Evolutionary conservation across 2,888 invertebrate genomes (phyloP), one percentile per base, ranked within the genome.

Genomic region (Leistus spinibarbis): DNA sequence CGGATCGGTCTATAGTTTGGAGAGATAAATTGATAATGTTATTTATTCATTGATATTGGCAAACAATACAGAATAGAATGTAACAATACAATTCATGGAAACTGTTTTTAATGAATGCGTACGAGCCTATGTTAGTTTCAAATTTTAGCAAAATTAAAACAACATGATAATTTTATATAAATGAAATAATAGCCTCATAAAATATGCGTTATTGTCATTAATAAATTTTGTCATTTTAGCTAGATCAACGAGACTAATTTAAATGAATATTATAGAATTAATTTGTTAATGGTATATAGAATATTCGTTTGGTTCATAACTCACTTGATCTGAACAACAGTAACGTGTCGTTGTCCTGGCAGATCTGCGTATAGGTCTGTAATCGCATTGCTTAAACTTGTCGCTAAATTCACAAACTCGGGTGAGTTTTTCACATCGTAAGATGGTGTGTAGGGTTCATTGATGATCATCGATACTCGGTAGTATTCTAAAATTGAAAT

Each of bases 281-380:
- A n/a, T n/a, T n/a, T n/a, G n/a, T n/a, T n/a, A n/a, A n/a, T n/a
- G n/a, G n/a, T n/a, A n/a, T 24, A 24, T 24, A 24, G 3, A 24
- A 40, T 40, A 17, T 66, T 27, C 5, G 13, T 53, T 19, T 20
- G n/a, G n/a, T n/a, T 56, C 13, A 5, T 74, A 74, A 89, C 92
- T 90, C 85, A 94, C 94, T 91, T 89, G 81, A 93, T 90, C 78
- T 90, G 90, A 19, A 93, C 89, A 17, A 94, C 89, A 75, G 88
- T 90, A 0, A 91, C 89, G 3, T 87, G 86, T 80, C 91, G 90
- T 3, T 87, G 87, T 60, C 91, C 92, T 0, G 88, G 89, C 27
- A 86, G 78, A 67, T 80, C 79, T 7, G 86, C 85, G 79, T 89
- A 91, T 3, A 93, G 83, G 1, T 84, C 83, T 77, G 91, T 89